Evolutionary conservation across 2,113 vertebrate genomes (phyloP), one percentile per base, ranked within the genome.

Genomic region (Muscicapa adusta): DNA sequence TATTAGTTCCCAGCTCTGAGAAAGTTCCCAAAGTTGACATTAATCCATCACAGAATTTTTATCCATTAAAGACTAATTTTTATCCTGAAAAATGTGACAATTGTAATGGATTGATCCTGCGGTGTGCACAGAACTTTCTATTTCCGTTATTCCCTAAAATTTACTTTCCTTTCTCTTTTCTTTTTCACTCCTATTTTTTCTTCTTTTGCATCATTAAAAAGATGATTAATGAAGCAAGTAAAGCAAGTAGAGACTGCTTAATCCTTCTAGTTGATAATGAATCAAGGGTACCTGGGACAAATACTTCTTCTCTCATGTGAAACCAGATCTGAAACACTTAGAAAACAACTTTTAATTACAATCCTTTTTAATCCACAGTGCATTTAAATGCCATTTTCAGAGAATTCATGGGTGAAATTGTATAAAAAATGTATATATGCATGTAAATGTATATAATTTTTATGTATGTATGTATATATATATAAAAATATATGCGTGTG

Each of bases 221-320:
- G 75, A 91, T 91, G 92, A 94, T 96, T 92, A 94, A 93, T 83
- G 92, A 95, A 73, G 71, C 60, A 96, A 79, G 56, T 53, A 91
- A 91, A 89, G 53, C 61, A 87, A 75, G 74, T 15, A 67, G 85
- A 89, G 60, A 72, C 63, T 88, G 62, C 34, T 89, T 91, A 92
- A 94, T 91, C 74, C 66, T 84, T 91, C 45, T 93, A 70, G 93
- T 48, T 88, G 95, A 48, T 88, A 88, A 80, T 63, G 75, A 96
- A 67, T 94, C 78, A 61, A 81, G 40, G 40, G 23, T 88, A 93
- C 58, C 72, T 91, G 60, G 38, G 56, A 82, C 43, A 83, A 96
- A 88, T 51, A 24, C 29, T 74, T 76, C 62, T 66, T 54, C 24
- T 2, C 0, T 85, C 72, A 50, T 34, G 23, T 77, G 31, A 85